These are phyloP conservation scores for Chaetodon trifascialis DNA, from an alignment of 2,113 vertebrate species.

Conservation along the genomic window DNA sequence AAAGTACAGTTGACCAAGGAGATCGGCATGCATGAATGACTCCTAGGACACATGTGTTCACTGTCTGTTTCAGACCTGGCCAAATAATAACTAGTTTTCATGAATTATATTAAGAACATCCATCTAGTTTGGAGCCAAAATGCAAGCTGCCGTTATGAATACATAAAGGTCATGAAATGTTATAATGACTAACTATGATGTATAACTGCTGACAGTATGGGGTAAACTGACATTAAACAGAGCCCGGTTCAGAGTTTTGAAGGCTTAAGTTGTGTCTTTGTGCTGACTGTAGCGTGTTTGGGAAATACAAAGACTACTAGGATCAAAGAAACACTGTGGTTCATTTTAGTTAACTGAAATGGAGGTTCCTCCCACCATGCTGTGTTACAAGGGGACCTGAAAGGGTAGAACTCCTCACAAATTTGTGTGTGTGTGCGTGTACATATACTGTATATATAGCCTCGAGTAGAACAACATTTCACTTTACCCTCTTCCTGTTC, in stretches of 20 bases:
- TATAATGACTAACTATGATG: conserved; percentile 43
- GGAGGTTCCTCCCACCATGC: conserved; percentile 47
- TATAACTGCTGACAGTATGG: conserved; percentile 57
- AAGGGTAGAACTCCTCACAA: conserved; percentile 27
- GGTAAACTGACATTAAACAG: conserved; percentile 62
- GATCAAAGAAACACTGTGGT: conserved; percentile 68
- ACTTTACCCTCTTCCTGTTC: conserved; percentile 64
- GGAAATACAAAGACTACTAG: conserved; percentile 54
- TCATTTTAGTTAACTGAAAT: conserved; percentile 63
- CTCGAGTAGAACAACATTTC: conserved; percentile 62
- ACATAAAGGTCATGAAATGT: conserved; percentile 38
- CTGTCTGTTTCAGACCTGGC: neutral
- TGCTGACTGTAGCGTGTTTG: conserved; percentile 64
- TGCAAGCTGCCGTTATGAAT: conserved; percentile 5
- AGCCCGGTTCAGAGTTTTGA: conserved; percentile 44
- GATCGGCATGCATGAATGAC: neutral
- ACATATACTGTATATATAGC: neutral
- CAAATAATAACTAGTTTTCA: neutral
- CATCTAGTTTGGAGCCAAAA: conserved; percentile 28
- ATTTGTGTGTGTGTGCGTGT: conserved; percentile 3
- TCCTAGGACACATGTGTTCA: neutral
- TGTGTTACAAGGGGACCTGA: conserved; percentile 41
- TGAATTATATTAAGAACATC: neutral
- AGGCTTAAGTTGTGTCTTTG: conserved; percentile 50
- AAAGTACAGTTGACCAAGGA: neutral